Percentiles rank a stretch among this genome's conserved stretches.
Conservation (phyloP, 1,140 invertebrate species). For the Heliothis subflexa region DNA sequence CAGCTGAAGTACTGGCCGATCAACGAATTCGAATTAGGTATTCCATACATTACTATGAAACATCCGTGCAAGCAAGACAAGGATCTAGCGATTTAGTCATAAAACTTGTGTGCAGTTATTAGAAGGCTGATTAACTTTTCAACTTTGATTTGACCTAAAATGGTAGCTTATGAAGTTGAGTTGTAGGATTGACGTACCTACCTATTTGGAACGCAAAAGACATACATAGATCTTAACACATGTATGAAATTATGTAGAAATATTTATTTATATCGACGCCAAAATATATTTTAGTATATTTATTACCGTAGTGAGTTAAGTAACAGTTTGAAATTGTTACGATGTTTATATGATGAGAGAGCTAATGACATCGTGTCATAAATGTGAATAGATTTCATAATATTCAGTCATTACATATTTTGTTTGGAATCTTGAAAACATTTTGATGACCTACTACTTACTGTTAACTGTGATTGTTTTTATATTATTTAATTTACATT, state of each 20-base stretch:
- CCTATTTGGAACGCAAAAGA: neutral
- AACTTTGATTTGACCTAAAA: constrained; percentile 18
- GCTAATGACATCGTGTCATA: no score
- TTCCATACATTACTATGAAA: constrained; percentile 90
- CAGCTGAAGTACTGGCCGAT: constrained; percentile 91
- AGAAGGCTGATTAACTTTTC: constrained; percentile 29
- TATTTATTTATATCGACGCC: neutral
- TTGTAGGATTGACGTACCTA: no score
- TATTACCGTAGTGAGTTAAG: neutral
- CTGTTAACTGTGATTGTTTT: neutral
- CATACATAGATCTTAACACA: neutral
- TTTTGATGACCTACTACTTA: neutral
- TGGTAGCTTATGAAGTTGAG: neutral
- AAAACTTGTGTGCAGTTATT: neutral
- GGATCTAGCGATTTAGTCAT: constrained; percentile 83
- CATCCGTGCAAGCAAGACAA: constrained; percentile 86
- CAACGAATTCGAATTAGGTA: constrained; percentile 91
- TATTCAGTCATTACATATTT: neutral
- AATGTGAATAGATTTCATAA: no score
- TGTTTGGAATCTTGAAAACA: neutral
- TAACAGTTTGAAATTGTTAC: constrained; percentile 10
- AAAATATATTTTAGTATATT: constrained; percentile 5
- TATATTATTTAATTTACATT: neutral
- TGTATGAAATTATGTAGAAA: neutral
- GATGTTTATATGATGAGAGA: neutral